Evolutionary conservation across 2,113 vertebrate genomes (phyloP).

Genomic region (Clarias macrocephalus): DNA sequence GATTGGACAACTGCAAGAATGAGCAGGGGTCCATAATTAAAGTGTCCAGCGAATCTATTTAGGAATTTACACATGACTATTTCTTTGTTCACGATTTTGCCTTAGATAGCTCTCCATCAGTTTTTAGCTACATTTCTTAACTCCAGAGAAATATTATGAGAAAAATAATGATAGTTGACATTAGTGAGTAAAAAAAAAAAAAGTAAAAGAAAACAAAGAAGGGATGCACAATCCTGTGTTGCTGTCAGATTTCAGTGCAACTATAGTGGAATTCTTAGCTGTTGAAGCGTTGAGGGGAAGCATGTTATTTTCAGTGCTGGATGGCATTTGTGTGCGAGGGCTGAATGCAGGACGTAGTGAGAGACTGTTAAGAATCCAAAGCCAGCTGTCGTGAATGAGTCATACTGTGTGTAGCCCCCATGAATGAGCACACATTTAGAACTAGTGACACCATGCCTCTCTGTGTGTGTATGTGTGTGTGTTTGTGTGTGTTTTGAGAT

Average conservation of each 20-base stretch:
- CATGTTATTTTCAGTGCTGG: conserved; percentile 11
- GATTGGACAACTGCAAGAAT: not conserved
- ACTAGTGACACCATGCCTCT: conserved; percentile 12
- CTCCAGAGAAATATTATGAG: not conserved
- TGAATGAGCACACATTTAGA: conserved; percentile 46
- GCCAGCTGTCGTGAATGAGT: conserved; percentile 50
- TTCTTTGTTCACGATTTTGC: not conserved
- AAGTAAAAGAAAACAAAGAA: not conserved
- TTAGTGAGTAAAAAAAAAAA: not conserved
- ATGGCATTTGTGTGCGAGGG: not conserved
- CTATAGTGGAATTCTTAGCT: not conserved
- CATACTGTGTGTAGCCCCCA: conserved; percentile 43
- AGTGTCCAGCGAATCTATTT: not conserved
- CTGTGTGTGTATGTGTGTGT: not conserved
- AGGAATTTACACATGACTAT: not conserved
- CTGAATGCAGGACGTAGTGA: conserved; percentile 22
- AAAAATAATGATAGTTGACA: not conserved
- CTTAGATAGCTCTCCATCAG: not conserved
- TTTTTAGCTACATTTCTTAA: not conserved
- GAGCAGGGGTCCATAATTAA: not conserved
- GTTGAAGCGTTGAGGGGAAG: not conserved
- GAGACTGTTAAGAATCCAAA: conserved; percentile 43
- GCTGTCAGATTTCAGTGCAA: not conserved
- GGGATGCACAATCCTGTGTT: not conserved
- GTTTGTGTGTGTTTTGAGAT: conserved; percentile 1